These are phyloP conservation scores for Microctonus brassicae DNA, from an alignment of 2,888 invertebrate genomes.

Conservation along the genomic window DNA sequence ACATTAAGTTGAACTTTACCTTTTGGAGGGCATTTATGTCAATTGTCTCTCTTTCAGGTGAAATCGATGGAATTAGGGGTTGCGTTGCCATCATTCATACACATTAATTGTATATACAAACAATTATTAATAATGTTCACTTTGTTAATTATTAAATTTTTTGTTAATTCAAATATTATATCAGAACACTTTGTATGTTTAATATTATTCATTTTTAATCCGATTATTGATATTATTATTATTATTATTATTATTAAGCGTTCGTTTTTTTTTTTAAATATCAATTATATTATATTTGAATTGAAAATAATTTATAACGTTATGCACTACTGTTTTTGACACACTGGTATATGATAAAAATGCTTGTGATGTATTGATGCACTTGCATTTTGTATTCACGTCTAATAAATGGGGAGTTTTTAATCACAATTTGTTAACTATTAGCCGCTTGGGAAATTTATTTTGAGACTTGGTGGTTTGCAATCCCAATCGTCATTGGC, in stretches of 20 bases:
- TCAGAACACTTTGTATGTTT: slow-evolving; percentile 35
- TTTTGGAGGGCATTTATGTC: slow-evolving; percentile 46
- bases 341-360: slow-evolving; percentile 7
- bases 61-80: slow-evolving; percentile 48
- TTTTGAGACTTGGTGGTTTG: too few relatives aligned
- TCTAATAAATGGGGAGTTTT: too few relatives aligned
- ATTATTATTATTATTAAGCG: too few relatives aligned
- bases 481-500: too few relatives aligned
- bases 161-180: slow-evolving; percentile 33
- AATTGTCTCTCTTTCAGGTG: slow-evolving; percentile 46
- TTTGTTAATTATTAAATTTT: slow-evolving; percentile 35
- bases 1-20: slow-evolving; percentile 38
- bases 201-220: slow-evolving; percentile 46
- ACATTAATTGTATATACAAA: slow-evolving; percentile 45
- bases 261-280: too few relatives aligned
- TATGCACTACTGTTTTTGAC: slow-evolving; percentile 10
- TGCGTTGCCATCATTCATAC: slow-evolving; percentile 45
- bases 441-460: slow-evolving; percentile 17
- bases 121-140: slow-evolving; percentile 38
- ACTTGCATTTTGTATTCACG: background rate
- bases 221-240: slow-evolving; percentile 13
- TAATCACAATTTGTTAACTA: slow-evolving; percentile 30
- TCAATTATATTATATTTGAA: background rate
- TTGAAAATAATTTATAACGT: background rate
- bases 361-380: slow-evolving; percentile 14